These are phyloP conservation scores for Sphecodes monilicornis DNA, from an alignment of 2,888 invertebrate species.

Conservation along the genomic window DNA sequence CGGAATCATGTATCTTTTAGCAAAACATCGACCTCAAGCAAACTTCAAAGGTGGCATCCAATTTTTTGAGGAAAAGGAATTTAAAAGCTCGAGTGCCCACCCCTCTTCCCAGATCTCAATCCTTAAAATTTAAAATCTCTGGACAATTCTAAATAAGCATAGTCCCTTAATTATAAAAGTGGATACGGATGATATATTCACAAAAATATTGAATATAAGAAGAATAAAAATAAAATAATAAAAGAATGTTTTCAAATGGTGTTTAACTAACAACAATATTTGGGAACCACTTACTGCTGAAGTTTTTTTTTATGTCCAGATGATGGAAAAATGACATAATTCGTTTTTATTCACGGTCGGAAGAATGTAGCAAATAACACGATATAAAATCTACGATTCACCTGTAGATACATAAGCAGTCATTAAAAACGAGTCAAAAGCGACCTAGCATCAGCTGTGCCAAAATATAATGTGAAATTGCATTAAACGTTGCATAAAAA, in stretches of 20 bases:
- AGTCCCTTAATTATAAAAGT: too few relatives aligned
- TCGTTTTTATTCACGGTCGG: not conserved
- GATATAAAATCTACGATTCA: not conserved
- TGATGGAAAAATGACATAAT: not conserved
- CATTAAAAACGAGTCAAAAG: not conserved
- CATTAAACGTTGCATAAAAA: not conserved
- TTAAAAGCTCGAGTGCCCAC: too few relatives aligned
- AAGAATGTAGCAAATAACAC: not conserved
- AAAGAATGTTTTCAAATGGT: not conserved
- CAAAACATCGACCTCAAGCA: too few relatives aligned
- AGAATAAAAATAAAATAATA: not conserved
- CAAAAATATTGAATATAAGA: not conserved
- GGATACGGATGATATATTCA: not conserved
- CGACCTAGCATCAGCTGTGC: not conserved
- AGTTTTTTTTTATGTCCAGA: not conserved
- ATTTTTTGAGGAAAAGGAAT: too few relatives aligned
- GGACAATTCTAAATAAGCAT: too few relatives aligned
- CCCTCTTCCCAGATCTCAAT: too few relatives aligned
- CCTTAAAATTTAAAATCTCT: too few relatives aligned
- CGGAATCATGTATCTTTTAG: too few relatives aligned
- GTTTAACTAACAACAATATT: not conserved
- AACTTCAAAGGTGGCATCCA: too few relatives aligned
- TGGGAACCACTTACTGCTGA: not conserved
- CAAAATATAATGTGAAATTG: too few relatives aligned
- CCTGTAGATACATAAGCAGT: not conserved